phyloP scores from a whole-genome alignment of 2,888 invertebrate genomes.

The Pimpla rufipes region DNA sequence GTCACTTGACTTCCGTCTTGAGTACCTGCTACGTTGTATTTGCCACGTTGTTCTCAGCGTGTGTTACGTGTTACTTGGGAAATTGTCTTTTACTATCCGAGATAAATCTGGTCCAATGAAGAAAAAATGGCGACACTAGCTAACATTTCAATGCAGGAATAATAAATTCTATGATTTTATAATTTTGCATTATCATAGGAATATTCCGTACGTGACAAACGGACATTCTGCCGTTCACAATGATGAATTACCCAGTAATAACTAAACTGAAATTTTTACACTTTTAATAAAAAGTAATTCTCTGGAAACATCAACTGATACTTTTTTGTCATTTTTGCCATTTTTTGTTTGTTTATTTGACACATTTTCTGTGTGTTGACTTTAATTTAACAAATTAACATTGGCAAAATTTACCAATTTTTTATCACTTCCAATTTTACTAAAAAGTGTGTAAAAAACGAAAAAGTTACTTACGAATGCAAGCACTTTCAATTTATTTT shows the following conservation, averaged over 20 bases:
- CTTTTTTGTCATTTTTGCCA: no score
- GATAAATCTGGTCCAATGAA: background rate
- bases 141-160: background rate
- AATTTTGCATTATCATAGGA: background rate
- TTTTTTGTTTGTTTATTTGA: no score
- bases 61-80: slow-evolving; percentile 12
- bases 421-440: no score
- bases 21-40: slow-evolving; percentile 12
- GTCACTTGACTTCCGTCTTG: slow-evolving; percentile 35
- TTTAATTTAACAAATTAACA: no score
- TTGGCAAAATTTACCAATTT: background rate
- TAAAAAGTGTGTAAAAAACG: no score
- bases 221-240: background rate
- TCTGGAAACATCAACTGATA: no score
- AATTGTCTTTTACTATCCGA: background rate
- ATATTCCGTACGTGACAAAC: background rate
- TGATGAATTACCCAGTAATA: no score
- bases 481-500: no score
- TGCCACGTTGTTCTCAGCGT: background rate
- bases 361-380: no score
- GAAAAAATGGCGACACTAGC: background rate
- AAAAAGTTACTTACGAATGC: no score
- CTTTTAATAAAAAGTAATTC: no score
- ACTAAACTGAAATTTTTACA: no score
- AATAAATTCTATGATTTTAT: background rate